A percentile compares a stretch with the other conserved stretches of the same genome.
Evolutionary conservation across 2,797 vertebrate genomes (phyloP).

Genomic region (Botia kubotai): DNA sequence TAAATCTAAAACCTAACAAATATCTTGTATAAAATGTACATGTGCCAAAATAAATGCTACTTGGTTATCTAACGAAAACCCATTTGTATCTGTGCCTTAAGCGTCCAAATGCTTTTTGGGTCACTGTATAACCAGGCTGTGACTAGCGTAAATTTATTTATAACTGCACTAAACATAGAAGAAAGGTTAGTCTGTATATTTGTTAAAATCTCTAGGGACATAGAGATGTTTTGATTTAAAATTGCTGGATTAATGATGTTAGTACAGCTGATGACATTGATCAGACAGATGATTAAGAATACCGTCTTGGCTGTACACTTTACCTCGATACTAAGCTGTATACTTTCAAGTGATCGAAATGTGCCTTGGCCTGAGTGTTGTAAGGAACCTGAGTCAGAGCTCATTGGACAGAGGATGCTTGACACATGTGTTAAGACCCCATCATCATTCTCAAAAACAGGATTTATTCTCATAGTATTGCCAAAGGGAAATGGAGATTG

Average conservation of each 20-base stretch:
- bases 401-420: constrained; percentile 65
- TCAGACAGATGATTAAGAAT: constrained; percentile 43
- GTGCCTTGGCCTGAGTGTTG: constrained; percentile 74
- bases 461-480: constrained; percentile 82
- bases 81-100: not conserved
- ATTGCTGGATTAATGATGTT: constrained; percentile 25
- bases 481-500: constrained; percentile 78
- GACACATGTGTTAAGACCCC: no score
- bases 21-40: not conserved
- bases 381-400: constrained; percentile 73
- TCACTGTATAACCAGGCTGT: not conserved
- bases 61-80: not conserved
- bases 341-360: constrained; percentile 78
- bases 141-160: not conserved
- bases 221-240: not conserved
- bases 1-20: no score
- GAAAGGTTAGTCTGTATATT: constrained; percentile 20
- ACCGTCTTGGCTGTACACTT: constrained; percentile 63
- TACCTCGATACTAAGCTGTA: constrained; percentile 80
- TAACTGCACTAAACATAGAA: not conserved
- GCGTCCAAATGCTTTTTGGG: not conserved
- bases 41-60: not conserved
- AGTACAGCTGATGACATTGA: constrained; percentile 21
- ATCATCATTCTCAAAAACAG: constrained; percentile 84
- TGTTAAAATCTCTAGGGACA: constrained; percentile 1